phyloP scores from a whole-genome alignment of 2,113 vertebrate species.

The Alaudala cheleensis region DNA sequence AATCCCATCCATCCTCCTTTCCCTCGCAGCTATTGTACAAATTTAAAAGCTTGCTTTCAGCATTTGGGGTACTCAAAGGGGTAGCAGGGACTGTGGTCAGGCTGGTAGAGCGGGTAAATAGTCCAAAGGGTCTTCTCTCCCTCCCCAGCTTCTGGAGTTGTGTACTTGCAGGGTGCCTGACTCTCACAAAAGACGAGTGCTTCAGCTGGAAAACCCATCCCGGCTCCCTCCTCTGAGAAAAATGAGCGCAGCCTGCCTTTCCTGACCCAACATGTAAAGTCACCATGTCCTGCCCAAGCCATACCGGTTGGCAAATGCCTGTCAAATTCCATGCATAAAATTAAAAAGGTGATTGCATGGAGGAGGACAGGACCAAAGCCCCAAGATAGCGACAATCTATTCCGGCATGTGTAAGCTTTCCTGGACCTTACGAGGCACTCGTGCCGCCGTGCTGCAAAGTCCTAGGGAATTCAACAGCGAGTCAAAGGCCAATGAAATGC shows the following conservation, averaged over 20 bases:
- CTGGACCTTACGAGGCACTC: not conserved
- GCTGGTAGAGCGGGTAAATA: not conserved
- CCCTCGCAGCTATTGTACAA: not conserved
- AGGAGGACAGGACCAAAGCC: not conserved
- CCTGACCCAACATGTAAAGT: not conserved
- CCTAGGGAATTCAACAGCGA: not conserved
- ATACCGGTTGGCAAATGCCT: not conserved
- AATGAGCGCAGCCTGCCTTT: not conserved
- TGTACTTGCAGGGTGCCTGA: not conserved
- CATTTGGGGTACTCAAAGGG: not conserved
- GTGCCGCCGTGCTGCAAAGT: not conserved
- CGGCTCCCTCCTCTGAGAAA: not conserved
- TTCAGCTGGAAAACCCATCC: not conserved
- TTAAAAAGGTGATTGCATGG: not conserved
- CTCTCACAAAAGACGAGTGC: not conserved
- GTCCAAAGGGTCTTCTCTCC: not conserved
- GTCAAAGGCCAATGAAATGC: not conserved
- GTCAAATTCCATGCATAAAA: not conserved
- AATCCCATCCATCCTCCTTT: not conserved
- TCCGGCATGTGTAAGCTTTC: not conserved
- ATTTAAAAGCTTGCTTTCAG: not conserved
- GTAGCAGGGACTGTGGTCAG: not conserved
- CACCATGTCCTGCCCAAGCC: not conserved
- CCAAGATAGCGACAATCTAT: not conserved
- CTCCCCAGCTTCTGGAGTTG: not conserved